phyloP scores from a whole-genome alignment of 2,797 vertebrate genomes.

The Sebastes trivittatus region DNA sequence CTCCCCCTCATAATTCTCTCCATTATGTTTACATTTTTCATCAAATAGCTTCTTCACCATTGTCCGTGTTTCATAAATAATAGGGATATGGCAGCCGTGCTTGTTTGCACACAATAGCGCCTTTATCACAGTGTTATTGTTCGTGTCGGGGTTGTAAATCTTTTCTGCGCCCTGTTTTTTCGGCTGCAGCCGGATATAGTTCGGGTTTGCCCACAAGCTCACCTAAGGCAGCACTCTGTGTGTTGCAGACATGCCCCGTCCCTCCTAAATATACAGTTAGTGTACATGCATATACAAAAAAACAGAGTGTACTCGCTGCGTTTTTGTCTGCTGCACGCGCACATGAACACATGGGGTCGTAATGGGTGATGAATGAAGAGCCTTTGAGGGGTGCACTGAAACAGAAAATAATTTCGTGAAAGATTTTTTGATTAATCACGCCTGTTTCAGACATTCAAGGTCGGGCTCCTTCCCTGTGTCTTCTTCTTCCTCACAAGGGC shows the following conservation, averaged over 20 bases:
- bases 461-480: constrained; percentile 59
- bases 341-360: constrained; percentile 19
- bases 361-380: constrained; percentile 68
- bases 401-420: constrained; percentile 80
- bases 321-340: constrained; percentile 9
- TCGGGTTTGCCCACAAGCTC: constrained; percentile 41
- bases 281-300: constrained; percentile 27
- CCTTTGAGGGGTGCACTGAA: constrained; percentile 68
- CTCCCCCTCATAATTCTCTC: constrained; percentile 60
- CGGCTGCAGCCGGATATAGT: constrained; percentile 14
- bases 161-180: constrained; percentile 14
- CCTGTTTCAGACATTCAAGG: constrained; percentile 75
- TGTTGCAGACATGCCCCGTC: not conserved
- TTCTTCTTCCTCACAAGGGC: constrained; percentile 21
- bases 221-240: constrained; percentile 45
- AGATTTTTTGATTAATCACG: constrained; percentile 78
- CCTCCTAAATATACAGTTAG: not conserved
- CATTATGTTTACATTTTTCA: constrained; percentile 72
- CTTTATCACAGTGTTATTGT: constrained; percentile 39
- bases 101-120: constrained; percentile 39
- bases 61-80: constrained; percentile 67
- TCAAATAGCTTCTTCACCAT: constrained; percentile 55
- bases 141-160: constrained; percentile 55
- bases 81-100: constrained; percentile 37
- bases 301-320: constrained; percentile 9